Evolutionary conservation across 2,888 invertebrate species (phyloP).

Genomic region (Sabatieria punctata): DNA sequence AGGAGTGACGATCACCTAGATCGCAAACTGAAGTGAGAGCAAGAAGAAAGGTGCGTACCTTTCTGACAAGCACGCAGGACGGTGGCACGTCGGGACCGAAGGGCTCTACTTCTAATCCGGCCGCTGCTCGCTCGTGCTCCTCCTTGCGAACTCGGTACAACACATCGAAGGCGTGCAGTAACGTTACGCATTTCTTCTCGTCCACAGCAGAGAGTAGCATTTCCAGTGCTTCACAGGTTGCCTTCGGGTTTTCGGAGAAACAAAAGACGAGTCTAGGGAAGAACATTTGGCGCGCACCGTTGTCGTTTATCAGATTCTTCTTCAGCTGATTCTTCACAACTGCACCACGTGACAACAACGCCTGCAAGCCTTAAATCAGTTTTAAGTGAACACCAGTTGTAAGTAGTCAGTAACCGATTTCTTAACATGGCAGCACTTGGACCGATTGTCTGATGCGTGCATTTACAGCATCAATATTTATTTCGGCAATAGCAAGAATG

Average conservation of each 20-base stretch:
- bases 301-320: constrained; percentile 9
- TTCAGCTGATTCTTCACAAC: neutral
- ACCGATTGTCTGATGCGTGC: too few relatives aligned
- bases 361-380: too few relatives aligned
- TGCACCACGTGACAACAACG: neutral
- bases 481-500: too few relatives aligned
- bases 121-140: neutral
- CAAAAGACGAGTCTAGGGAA: neutral
- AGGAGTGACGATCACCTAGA: constrained; percentile 22
- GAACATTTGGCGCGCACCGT: neutral
- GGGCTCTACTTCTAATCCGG: neutral
- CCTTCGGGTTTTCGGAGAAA: neutral
- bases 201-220: neutral
- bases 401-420: too few relatives aligned
- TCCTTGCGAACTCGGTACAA: neutral
- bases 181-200: neutral
- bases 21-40: neutral
- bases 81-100: constrained; percentile 7
- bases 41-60: constrained; percentile 9
- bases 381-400: too few relatives aligned
- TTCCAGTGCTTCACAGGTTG: neutral
- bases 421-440: too few relatives aligned
- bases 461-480: too few relatives aligned
- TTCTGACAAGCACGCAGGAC: constrained; percentile 14
- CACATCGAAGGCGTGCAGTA: neutral